Evolutionary conservation across 30 jellyfish, hydroid and myxozoan species (phyloP), one percentile per base, ranked within the genome.

Genomic region (Clytia hemisphaerica): DNA sequence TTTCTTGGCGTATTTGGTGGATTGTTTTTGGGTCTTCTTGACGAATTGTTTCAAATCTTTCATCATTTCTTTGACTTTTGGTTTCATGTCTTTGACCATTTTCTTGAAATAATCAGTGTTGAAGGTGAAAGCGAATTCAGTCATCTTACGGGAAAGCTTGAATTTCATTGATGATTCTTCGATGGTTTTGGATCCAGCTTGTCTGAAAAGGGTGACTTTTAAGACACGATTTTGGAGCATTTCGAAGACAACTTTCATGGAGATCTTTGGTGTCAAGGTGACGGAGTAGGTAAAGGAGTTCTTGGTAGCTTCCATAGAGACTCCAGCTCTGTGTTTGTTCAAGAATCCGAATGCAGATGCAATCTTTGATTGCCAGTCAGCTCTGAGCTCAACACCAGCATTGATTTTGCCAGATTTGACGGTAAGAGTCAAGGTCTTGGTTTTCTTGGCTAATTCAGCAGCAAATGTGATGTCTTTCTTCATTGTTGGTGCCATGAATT

Each of bases 121-220:
- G 94, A 94, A 91, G 57, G 82, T 75, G 21, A 91, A 68, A 61
- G 69, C 48, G 38, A 91, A 64, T 46, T 73, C 75, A 83, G 94
- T 69, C 40, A 75, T 69, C 2, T 79, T 50, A 10, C 92, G 48
- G 35, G 93, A 35, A 54, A 91, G 75, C 53, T 71, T 77, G 80
- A 82, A 91, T 28, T 65, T 67, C 66, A 91, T 46, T 16, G 93
- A 57, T 32, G 92, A 18, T 60, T 81, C 95, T 25, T 69, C 83
- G 58, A 76, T 68, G 36, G 61, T 37, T 9, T 58, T 67, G 67
- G 49, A 32, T 15, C 75, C 88, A 16, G 59, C 51, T 31, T 49
- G 32, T 27, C 94, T 71, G 49, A 82, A 94, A 14, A 78, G 26
- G 48, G 88, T 91, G 32, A 81, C 29, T 10, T 80, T 71, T 18